Base-by-base conservation (phyloP, 2,888 invertebrate genomes). In the Eupithecia insigniata region DNA sequence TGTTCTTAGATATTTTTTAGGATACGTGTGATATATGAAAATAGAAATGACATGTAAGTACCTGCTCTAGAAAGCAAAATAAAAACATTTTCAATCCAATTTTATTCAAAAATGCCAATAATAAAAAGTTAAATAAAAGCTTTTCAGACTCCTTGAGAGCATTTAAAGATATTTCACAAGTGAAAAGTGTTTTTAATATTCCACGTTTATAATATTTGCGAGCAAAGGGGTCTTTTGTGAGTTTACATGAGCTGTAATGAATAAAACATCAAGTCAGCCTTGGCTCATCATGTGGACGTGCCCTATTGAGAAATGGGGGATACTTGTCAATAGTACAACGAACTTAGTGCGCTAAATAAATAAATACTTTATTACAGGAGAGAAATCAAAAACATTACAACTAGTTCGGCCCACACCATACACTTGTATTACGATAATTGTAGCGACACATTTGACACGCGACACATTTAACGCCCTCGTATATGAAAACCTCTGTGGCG, bases 211-310 rank as follows among this genome's bases (percentile, higher is more conserved):
- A 34, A 76, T 76, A 75, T 76, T 75, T 69, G 65, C 68, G 71
- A 68, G 69, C 67, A 32, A 69, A 74, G 70, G 69, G 75, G 75
- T 78, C 72, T 72, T 76, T 76, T 77, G 78, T 78, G 79, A 81
- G 82, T 75, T 78, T 72, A 77, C 69, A 76, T 75, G 75, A 74
- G 67, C 75, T 60, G 73, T 76, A 80, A 83, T 85, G 83, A 87
- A 87, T 86, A 86, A 86, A 86, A 86, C 79, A 85, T 83, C 80
- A 78, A 80, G 79, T 81, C 78, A 71, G 72, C 69, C 77, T 81
- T 82, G 82, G 82, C 81, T 81, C 80, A 80, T 84, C 86, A 81
- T 72, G 78, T 79, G 82, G 81, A 84, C 83, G 83, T 87, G 85
- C 81, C 80, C 77, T 70, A 79, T 78, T 85, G 81, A 82, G 76